Percentiles rank a stretch among this genome's conserved stretches.
Evolutionary conservation across 2,888 invertebrate genomes (phyloP).

Genomic region (Stenotaenia linearis): DNA sequence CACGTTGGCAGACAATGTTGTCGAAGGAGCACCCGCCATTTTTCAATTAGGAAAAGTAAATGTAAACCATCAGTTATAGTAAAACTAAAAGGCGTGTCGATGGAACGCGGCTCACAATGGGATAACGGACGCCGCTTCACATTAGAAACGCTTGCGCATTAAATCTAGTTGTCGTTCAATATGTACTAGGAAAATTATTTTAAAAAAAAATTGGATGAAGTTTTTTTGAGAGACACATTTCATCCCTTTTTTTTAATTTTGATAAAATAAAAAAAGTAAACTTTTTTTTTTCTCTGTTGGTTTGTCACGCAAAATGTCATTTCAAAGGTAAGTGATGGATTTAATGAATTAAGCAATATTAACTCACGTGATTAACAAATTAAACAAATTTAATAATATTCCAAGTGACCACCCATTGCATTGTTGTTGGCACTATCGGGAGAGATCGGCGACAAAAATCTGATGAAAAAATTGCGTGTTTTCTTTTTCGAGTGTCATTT

Average conservation of each 20-base stretch:
- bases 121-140: slow-evolving; percentile 10
- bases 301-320: neutral
- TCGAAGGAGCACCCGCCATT: neutral
- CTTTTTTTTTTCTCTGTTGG: neutral
- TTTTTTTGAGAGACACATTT: neutral
- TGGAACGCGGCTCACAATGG: neutral
- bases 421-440: neutral
- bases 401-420: neutral
- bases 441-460: neutral
- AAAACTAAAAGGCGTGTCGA: neutral
- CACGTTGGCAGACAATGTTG: neutral
- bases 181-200: neutral
- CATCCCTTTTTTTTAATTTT: neutral
- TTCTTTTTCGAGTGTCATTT: neutral
- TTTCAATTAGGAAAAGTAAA: slow-evolving; percentile 12
- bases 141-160: slow-evolving; percentile 8
- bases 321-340: neutral
- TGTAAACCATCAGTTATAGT: slow-evolving; percentile 1
- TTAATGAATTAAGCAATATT: neutral
- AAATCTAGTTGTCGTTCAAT: neutral
- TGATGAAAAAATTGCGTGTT: neutral
- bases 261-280: neutral
- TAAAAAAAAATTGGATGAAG: neutral
- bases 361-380: neutral
- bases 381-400: neutral